Percentiles rank a stretch among this genome's conserved stretches.
Conservation (phyloP, 2,797 vertebrate genomes). For the Neosilurus mollespiculum region DNA sequence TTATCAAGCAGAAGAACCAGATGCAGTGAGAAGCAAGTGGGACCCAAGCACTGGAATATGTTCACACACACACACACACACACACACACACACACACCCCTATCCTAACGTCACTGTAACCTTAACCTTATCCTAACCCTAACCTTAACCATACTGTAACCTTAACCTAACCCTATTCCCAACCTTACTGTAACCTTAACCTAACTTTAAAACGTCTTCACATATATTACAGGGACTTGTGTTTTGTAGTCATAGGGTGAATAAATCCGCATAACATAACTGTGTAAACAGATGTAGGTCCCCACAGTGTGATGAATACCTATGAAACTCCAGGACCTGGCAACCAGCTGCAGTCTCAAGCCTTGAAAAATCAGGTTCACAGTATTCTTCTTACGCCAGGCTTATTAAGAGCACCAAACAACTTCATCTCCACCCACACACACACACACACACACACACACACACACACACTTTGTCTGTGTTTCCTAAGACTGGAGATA, state of each 20-base stretch:
- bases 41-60: background rate
- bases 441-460: background rate
- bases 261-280: too few species aligned
- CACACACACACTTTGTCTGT: background rate
- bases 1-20: background rate
- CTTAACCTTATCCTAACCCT: too few species aligned
- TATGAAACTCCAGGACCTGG: background rate
- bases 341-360: slow-evolving; percentile 1
- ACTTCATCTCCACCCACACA: background rate
- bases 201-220: too few species aligned
- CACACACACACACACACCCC: background rate
- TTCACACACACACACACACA: background rate
- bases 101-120: too few species aligned
- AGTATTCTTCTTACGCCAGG: slow-evolving; percentile 12
- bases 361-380: slow-evolving; percentile 23
- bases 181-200: too few species aligned
- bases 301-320: too few species aligned
- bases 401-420: slow-evolving; percentile 20
- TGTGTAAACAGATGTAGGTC: too few species aligned
- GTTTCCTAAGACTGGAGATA: slow-evolving; percentile 12
- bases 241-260: too few species aligned
- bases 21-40: background rate
- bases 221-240: too few species aligned
- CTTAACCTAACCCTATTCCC: too few species aligned
- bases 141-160: too few species aligned